Percentiles rank a stretch among this genome's conserved stretches.
Conservation (phyloP, 2,113 vertebrate species). For the Spermophilus dauricus region DNA sequence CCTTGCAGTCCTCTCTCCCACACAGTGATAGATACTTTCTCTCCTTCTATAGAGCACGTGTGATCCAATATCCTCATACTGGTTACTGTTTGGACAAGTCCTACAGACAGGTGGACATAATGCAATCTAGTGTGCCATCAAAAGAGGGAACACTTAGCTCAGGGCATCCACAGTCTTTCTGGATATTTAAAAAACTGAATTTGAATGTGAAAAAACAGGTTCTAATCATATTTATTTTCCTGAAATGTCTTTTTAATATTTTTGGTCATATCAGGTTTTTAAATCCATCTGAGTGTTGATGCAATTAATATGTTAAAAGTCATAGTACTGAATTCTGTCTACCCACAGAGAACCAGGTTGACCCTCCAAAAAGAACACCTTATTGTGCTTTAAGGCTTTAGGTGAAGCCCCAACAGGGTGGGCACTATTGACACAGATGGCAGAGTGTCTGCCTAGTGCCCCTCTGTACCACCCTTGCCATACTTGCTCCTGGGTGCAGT, state of each 20-base stretch:
- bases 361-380: neutral
- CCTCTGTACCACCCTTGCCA: too few relatives aligned
- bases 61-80: neutral
- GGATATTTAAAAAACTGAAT: too few relatives aligned
- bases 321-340: neutral
- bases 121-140: neutral
- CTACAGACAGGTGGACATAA: neutral
- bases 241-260: neutral
- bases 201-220: too few relatives aligned
- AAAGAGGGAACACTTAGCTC: too few relatives aligned
- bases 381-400: neutral
- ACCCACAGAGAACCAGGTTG: neutral
- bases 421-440: neutral
- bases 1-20: neutral
- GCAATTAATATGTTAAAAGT: neutral
- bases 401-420: neutral
- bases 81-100: neutral
- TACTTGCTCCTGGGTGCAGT: too few relatives aligned
- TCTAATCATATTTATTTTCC: neutral
- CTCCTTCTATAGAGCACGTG: neutral
- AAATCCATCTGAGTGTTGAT: neutral
- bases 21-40: neutral
- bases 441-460: too few relatives aligned
- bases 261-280: neutral
- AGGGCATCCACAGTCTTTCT: too few relatives aligned